Evolutionary conservation across 2,113 vertebrate species (phyloP), one percentile per base, ranked within the genome.

Genomic region (Phalacrocorax aristotelis): DNA sequence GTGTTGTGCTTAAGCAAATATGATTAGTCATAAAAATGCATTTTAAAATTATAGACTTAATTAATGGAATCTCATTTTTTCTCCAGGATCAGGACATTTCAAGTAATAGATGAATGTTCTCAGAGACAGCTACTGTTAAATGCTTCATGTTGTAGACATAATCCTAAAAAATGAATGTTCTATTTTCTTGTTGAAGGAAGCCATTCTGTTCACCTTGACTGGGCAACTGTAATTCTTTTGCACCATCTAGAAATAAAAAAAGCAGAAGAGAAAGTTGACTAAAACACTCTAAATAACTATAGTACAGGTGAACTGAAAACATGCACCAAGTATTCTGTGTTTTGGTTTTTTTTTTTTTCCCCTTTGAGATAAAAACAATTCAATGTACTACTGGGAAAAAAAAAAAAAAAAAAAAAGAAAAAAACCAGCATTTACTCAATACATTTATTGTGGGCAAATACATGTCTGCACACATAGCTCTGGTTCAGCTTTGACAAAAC

Each of bases 171-270:
- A 82, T 6, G 72, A n/a, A 71, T 52, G 36, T 90, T 95, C 80
- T 71, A 1, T 81, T 65, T 88, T 94, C 57, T 40, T 84, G 69
- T 64, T 61, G 51, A 57, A 65, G 52, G n/a, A 83, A 72, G 51
- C 85, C 93, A 58, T 83, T 58, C 79, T 88, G 8, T 42, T 89
- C 74, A 90, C 95, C 87, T 48, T 36, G 91, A 71, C 1, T 70
- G 64, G 44, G 48, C 23, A 76, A 87, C 49, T 71, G 58, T 0
- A 36, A 54, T 71, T 95, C 89, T 72, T 60, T 25, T 58, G 92
- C 66, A 79, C 49, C 82, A 81, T 89, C 98, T 98, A 44, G 29
- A 96, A 97, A 91, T 48, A 75, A 70, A 91, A 57, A 65, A 57
- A 90, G 18, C 65, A 74, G 36, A 88, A 80, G 34, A 86, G 51